These are phyloP conservation scores for Drosophila jambulina DNA, from an alignment of 1,140 invertebrate genomes.

Conservation along the genomic window DNA sequence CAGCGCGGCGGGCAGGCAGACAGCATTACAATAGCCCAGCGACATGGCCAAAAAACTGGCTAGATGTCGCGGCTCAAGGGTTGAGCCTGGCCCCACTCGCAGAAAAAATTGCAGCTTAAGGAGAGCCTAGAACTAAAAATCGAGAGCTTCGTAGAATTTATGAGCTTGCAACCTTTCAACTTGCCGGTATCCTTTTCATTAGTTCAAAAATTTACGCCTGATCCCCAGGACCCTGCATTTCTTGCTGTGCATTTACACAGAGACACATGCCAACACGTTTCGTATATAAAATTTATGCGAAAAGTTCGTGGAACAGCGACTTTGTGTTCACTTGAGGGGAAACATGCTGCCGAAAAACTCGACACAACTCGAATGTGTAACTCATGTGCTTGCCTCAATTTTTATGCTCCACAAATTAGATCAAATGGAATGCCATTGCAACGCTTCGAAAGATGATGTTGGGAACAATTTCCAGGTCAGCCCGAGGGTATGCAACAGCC, in stretches of 20 bases:
- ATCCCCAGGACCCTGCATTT: neutral
- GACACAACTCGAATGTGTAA: slow-evolving; percentile 35
- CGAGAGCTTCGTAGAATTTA: neutral
- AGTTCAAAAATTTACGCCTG: neutral
- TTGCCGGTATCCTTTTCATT: neutral
- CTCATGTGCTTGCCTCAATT: slow-evolving; percentile 13
- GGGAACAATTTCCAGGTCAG: slow-evolving; percentile 23
- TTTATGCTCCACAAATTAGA: slow-evolving; percentile 29
- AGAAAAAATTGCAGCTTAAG: neutral
- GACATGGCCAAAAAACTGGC: slow-evolving; percentile 60
- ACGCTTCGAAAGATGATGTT: slow-evolving; percentile 1
- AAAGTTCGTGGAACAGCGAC: slow-evolving; percentile 54
- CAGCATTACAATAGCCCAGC: slow-evolving; percentile 55
- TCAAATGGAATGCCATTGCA: slow-evolving; percentile 24
- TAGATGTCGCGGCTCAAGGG: slow-evolving; percentile 56
- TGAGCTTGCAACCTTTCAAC: neutral
- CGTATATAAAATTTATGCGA: slow-evolving; percentile 69
- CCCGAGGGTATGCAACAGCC: slow-evolving; percentile 60
- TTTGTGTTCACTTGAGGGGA: slow-evolving; percentile 33
- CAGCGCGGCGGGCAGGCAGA: slow-evolving; percentile 35
- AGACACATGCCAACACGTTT: slow-evolving; percentile 40
- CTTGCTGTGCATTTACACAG: slow-evolving; percentile 18
- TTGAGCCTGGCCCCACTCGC: slow-evolving; percentile 15
- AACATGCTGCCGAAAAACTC: slow-evolving; percentile 43
- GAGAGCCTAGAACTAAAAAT: neutral